Evolutionary conservation across 2,797 vertebrate genomes (phyloP).

Genomic region (Lutjanus argentimaculatus): DNA sequence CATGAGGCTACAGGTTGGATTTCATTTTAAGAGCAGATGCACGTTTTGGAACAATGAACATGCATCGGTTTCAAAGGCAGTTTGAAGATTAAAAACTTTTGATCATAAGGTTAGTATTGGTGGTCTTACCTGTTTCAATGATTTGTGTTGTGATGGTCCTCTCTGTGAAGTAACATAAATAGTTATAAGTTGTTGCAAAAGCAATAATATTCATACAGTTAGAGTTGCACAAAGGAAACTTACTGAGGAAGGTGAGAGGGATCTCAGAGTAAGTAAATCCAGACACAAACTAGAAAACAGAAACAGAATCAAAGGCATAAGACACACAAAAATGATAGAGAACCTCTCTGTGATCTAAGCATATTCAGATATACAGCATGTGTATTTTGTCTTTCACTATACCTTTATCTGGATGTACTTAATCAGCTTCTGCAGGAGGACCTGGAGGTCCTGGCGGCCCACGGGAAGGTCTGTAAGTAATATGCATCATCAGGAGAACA

Average conservation of each 20-base stretch:
- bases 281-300: slow-evolving; percentile 88
- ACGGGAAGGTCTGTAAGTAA: slow-evolving; percentile 89
- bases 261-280: slow-evolving; percentile 92
- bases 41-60: slow-evolving; percentile 24
- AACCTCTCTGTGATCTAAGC: neutral
- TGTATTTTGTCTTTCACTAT: slow-evolving; percentile 5
- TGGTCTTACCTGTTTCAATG: slow-evolving; percentile 75
- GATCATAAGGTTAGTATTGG: neutral
- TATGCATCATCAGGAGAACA: slow-evolving; percentile 5
- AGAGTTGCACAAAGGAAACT: slow-evolving; percentile 76
- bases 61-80: slow-evolving; percentile 19
- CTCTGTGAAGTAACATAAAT: slow-evolving; percentile 68
- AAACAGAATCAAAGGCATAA: slow-evolving; percentile 4
- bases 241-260: slow-evolving; percentile 94
- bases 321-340: neutral
- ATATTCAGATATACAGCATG: neutral
- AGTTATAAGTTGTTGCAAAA: slow-evolving; percentile 20
- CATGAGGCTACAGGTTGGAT: slow-evolving; percentile 23
- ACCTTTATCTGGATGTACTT: slow-evolving; percentile 96
- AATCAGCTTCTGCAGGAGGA: slow-evolving; percentile 93
- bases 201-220: neutral
- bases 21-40: slow-evolving; percentile 19
- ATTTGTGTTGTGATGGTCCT: slow-evolving; percentile 78
- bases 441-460: slow-evolving; percentile 91
- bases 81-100: no score